Percentiles rank a stretch among this genome's conserved stretches.
phyloP scores from a whole-genome alignment of 2,113 vertebrate species.

The Gila orcuttii region DNA sequence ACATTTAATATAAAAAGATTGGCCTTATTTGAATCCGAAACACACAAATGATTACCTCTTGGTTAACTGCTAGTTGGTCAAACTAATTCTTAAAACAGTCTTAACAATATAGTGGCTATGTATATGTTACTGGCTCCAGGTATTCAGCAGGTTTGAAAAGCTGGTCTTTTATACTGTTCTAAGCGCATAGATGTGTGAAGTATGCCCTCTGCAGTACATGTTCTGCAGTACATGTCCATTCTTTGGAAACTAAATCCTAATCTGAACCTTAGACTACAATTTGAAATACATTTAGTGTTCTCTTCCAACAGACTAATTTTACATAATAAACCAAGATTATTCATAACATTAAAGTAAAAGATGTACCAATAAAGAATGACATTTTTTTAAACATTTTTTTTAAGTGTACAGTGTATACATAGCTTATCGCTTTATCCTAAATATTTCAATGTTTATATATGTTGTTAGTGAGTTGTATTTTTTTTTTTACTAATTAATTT shows the following conservation, averaged over 20 bases:
- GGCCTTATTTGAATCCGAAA: no score
- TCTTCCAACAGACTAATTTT: not conserved
- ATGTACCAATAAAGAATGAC: not conserved
- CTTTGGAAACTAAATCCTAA: not conserved
- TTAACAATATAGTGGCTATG: no score
- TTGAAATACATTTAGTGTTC: not conserved
- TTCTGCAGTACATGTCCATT: not conserved
- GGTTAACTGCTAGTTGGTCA: no score
- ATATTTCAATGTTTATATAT: not conserved
- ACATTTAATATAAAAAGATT: no score
- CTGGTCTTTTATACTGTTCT: not conserved
- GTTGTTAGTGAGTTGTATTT: no score
- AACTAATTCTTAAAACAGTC: no score
- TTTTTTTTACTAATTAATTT: no score
- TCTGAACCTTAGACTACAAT: not conserved
- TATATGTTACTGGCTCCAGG: no score
- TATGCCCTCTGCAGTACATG: constrained; percentile 44
- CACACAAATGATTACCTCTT: no score
- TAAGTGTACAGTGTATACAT: not conserved
- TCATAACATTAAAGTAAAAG: not conserved
- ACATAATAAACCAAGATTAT: not conserved
- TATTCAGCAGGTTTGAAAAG: no score
- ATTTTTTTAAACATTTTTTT: no score
- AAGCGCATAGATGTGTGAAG: constrained; percentile 26
- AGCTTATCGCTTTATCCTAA: not conserved